Conservation (phyloP, 2,113 vertebrate species). For the Cairina moschata region DNA sequence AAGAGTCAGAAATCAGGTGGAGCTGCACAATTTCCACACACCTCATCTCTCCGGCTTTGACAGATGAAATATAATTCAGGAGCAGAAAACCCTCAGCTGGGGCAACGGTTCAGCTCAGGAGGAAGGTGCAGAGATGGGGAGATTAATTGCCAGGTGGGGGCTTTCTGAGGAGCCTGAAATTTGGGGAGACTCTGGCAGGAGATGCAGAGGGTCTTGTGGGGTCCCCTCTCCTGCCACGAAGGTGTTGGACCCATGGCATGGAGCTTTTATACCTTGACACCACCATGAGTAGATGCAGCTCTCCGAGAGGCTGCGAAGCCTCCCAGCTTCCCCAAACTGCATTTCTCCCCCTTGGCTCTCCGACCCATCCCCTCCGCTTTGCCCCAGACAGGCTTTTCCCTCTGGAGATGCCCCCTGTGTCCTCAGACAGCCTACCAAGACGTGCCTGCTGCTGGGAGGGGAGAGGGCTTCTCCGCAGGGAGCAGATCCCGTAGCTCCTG, state of each 20-base stretch:
- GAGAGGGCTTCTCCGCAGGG: not conserved
- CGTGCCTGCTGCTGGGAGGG: not conserved
- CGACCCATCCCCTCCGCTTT: not conserved
- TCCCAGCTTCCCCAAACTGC: not conserved
- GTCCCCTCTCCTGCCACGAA: not conserved
- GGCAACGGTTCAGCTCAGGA: slow-evolving; percentile 13
- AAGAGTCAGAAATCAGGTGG: not conserved
- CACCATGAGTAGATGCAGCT: not conserved
- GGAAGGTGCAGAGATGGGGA: slow-evolving; percentile 21
- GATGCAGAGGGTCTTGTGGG: not conserved
- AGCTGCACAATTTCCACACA: slow-evolving; percentile 1
- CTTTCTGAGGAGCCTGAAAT: rapidly evolving
- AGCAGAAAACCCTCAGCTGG: slow-evolving; percentile 31
- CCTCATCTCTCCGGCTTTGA: not conserved
- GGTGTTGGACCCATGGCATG: not conserved
- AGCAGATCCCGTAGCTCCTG: not conserved
- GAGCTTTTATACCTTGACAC: not conserved
- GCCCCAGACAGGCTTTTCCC: rapidly evolving
- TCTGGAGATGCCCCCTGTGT: not conserved
- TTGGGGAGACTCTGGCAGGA: not conserved
- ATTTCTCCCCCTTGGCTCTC: not conserved
- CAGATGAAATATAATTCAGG: slow-evolving; percentile 28
- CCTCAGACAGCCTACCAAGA: rapidly evolving
- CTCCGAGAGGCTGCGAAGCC: not conserved
- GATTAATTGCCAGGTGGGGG: not conserved